A percentile compares a stretch with the other conserved stretches of the same genome.
Evolutionary conservation across 2,113 vertebrate species (phyloP).

Genomic region (Okapia johnstoni): DNA sequence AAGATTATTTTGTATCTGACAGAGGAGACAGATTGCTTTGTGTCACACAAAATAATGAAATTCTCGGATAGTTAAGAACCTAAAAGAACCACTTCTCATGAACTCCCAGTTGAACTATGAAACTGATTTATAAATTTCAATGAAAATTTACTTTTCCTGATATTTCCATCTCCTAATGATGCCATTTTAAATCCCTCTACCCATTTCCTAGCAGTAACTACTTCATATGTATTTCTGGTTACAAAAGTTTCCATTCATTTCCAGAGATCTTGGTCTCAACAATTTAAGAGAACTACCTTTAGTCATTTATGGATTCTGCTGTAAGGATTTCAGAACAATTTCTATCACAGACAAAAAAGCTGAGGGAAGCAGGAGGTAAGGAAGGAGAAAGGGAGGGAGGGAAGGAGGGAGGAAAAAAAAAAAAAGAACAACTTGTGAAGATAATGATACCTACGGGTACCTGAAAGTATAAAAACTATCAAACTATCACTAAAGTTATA

Average conservation of each 20-base stretch:
- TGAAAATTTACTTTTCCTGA: background rate
- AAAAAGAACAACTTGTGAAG: background rate
- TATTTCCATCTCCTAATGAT: background rate
- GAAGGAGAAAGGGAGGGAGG: too few species aligned
- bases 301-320: background rate
- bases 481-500: background rate
- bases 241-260: background rate
- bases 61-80: background rate
- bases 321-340: background rate
- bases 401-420: background rate
- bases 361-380: background rate
- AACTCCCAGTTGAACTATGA: background rate
- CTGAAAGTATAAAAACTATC: background rate
- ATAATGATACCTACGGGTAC: background rate
- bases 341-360: background rate
- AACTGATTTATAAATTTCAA: slow-evolving; percentile 25
- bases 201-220: background rate
- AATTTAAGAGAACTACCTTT: background rate
- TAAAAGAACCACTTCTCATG: slow-evolving; percentile 45
- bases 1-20: slow-evolving; percentile 64
- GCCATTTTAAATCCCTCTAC: background rate
- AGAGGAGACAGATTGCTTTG: slow-evolving; percentile 31
- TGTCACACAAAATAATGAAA: slow-evolving; percentile 56
- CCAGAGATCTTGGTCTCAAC: background rate
- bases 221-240: background rate